Percentiles rank a stretch among this genome's conserved stretches.
Evolutionary conservation across 2,797 vertebrate genomes (phyloP).

Genomic region (Rhynchotus rufescens): DNA sequence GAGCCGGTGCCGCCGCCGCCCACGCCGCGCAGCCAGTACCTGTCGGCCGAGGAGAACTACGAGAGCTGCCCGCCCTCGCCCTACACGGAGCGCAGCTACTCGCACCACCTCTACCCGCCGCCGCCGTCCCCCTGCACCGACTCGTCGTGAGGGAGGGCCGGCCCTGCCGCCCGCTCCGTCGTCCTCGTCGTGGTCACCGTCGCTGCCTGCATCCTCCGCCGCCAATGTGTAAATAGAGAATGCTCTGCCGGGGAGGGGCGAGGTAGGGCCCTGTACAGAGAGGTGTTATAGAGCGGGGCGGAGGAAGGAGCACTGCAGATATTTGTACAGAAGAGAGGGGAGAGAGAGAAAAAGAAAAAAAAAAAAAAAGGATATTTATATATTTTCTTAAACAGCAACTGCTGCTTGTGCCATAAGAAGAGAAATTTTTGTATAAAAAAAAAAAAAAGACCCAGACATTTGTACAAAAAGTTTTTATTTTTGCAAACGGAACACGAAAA

Average conservation of each 20-base stretch:
- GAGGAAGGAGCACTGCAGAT: slow-evolving; percentile 79
- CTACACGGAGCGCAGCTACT: slow-evolving; percentile 95
- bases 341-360: slow-evolving; percentile 68
- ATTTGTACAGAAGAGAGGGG: slow-evolving; percentile 92
- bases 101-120: slow-evolving; percentile 95
- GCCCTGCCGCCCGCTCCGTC: slow-evolving; percentile 61
- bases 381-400: slow-evolving; percentile 98
- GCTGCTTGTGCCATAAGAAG: slow-evolving; percentile 93
- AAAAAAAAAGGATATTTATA: slow-evolving; percentile 91
- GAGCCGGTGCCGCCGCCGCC: slow-evolving; percentile 96
- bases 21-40: slow-evolving; percentile 95
- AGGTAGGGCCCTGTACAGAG: slow-evolving; percentile 80
- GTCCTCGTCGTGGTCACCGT: too few relatives aligned
- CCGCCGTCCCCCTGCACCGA: slow-evolving; percentile 96
- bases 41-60: slow-evolving; percentile 97
- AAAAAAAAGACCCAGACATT: slow-evolving; percentile 87
- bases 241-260: slow-evolving; percentile 80
- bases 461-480: slow-evolving; percentile 92
- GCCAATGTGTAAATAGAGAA: slow-evolving; percentile 87
- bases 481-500: slow-evolving; percentile 90
- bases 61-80: slow-evolving; percentile 98
- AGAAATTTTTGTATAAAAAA: slow-evolving; percentile 90
- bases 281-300: slow-evolving; percentile 71
- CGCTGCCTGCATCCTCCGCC: background rate
- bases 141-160: slow-evolving; percentile 89